Base-by-base conservation (phyloP, 2,113 vertebrate genomes). In the Calonectris borealis region DNA sequence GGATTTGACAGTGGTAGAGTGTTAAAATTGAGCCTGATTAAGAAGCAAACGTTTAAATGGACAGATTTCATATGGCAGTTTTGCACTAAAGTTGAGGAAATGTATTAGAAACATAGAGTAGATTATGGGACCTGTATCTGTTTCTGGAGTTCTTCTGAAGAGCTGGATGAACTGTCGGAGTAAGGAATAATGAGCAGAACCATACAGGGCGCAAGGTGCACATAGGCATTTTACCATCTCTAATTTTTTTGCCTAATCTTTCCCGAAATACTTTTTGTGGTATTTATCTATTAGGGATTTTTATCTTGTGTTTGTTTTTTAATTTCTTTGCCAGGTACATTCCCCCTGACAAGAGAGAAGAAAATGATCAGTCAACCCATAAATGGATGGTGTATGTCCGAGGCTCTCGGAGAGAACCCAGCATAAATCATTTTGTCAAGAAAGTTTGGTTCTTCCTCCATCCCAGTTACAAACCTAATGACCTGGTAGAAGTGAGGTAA, bases 361-460 rank as follows among this genome's bases (percentile, higher is more conserved):
- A 99, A 95, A 99, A 99, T 57, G 99, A 99, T 97, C 99, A 99
- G 77, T 99, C 99, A 4, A 99, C 99, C 64, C 99, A 99, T 70
- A 99, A 99, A 85, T 99, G 99, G 99, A 99, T 99, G 99, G 99
- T 99, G 32, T 99, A 99, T 27, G 99, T 99, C 44, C 97, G 99
- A 94, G 99, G 99, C 58, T 99, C 99, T 51, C 98, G 99, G 68
- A 99, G 98, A 94, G 99, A 99, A 96, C 99, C 99, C 71, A 99
- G 99, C 94, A 99, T 99, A 78, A 98, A 99, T 96, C 99, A 99
- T 96, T 99, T 99, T 98, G 99, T 99, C 58, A 99, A 99, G 98
- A 99, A 99, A 98, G 99, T 99, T 89, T 99, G 99, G 99, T 99
- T 99, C 97, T 99, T 99, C 83, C 98, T 99, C 86, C 99, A 99